Conservation (phyloP, 1,140 invertebrate genomes). For the Callitettix versicolor region DNA sequence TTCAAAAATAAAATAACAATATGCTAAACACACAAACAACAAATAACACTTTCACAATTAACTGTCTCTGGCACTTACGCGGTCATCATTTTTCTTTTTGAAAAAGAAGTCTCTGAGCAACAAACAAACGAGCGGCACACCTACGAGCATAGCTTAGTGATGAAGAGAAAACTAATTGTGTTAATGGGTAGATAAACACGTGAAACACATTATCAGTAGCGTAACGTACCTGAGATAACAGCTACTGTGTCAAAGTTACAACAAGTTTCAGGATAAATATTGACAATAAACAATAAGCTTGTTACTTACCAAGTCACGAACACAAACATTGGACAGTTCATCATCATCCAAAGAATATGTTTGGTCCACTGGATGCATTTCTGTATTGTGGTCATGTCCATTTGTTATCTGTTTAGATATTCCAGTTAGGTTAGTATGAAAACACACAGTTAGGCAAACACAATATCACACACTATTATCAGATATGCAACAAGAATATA, state of each 20-base stretch:
- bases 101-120: background rate
- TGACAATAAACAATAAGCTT: background rate
- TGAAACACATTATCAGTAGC: too few species aligned
- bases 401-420: slow-evolving; percentile 16
- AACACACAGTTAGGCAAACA: background rate
- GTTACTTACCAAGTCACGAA: slow-evolving; percentile 27
- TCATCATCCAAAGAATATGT: slow-evolving; percentile 21
- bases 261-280: too few species aligned
- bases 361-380: background rate
- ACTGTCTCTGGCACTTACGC: too few species aligned
- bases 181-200: too few species aligned
- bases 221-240: too few species aligned
- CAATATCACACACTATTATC: background rate
- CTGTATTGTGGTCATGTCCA: slow-evolving; percentile 12
- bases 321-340: slow-evolving; percentile 28
- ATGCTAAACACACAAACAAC: too few species aligned
- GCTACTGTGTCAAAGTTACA: too few species aligned
- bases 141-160: background rate
- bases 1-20: too few species aligned
- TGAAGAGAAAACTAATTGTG: too few species aligned
- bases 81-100: too few species aligned
- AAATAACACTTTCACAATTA: too few species aligned
- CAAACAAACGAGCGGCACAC: background rate
- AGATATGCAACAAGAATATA: too few species aligned
- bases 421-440: background rate